Conservation (phyloP, 2,113 vertebrate species). For the Phoxinus phoxinus region DNA sequence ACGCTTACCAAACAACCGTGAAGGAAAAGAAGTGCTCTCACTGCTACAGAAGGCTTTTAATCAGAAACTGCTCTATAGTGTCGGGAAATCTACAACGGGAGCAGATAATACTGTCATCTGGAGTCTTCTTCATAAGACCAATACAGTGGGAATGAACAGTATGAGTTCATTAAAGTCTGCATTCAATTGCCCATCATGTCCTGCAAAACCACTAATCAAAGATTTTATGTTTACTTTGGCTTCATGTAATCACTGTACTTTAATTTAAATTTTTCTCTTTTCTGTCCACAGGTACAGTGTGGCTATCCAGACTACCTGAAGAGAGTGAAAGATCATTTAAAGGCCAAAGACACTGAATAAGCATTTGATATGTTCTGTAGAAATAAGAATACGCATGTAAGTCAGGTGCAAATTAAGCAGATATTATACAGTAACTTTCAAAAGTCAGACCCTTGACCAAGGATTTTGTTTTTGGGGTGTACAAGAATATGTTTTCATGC, state of each 20-base stretch:
- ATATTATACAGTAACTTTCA: neutral
- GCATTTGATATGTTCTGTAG: neutral
- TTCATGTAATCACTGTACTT: neutral
- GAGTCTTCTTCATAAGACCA: constrained; percentile 95
- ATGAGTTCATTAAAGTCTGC: neutral
- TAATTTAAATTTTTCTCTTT: neutral
- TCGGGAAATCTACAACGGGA: constrained; percentile 80
- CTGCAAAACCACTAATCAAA: neutral
- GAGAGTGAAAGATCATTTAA: constrained; percentile 76
- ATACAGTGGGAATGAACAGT: constrained; percentile 70
- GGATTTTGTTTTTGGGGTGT: too few species aligned
- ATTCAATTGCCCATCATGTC: neutral
- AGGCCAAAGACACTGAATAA: constrained; percentile 74
- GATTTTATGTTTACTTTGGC: neutral
- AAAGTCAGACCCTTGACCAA: too few species aligned
- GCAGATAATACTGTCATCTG: constrained; percentile 73
- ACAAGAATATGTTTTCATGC: too few species aligned
- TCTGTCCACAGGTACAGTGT: constrained; percentile 61
- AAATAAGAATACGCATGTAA: neutral
- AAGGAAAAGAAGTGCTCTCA: constrained; percentile 77
- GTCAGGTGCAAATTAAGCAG: neutral
- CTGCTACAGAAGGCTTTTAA: constrained; percentile 81
- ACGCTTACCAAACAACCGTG: constrained; percentile 80
- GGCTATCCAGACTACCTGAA: constrained; percentile 76
- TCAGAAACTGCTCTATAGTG: constrained; percentile 86